Evolutionary conservation across 2,113 vertebrate species (phyloP), one percentile per base, ranked within the genome.

Genomic region (Pelodiscus sinensis): DNA sequence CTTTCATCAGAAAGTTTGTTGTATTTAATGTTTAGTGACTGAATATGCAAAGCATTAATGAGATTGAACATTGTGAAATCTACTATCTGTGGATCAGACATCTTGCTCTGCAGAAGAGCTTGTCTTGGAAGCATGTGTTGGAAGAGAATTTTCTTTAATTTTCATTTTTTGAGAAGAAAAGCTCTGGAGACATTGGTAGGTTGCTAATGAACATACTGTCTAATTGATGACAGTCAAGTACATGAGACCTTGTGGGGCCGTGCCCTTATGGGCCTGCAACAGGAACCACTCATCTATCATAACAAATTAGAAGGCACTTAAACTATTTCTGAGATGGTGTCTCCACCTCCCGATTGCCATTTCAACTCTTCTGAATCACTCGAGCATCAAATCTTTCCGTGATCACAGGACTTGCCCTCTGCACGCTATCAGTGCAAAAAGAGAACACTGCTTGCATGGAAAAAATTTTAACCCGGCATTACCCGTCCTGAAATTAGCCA

Each of bases 321-420:
- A 51, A 14, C 1, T 79, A 8, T 71, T 94, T 92, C 55, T 93
- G 50, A 94, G 84, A 90, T 58, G 60, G 54, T 88, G 56, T 92
- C 87, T 97, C 79, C 84, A 91, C 82, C 54, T 95, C 71, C 84
- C 0, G 1, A 52, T 81, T 96, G 86, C 88, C 85, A 80, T 94
- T 96, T 95, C 0, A 1, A 51, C 73, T 3, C 18, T 94, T 97
- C 0, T 6, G 85, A 87, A 52, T 96, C 88, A 81, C 50, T 95
- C 19, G 5, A 94, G 94, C 92, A 88, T 95, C 82, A 94, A 29
- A 96, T 96, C 78, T 92, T 94, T 94, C 91, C 14, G 11, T 87
- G 88, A 89, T 92, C 1, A 0, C 75, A 79, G 91, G 81, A 29
- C 92, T 93, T 94, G 71, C 89, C 89, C 80, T 94, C 55, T 93